Evolutionary conservation across 2,888 invertebrate species (phyloP), one percentile per base, ranked within the genome.

Genomic region (Cistogaster globosa): DNA sequence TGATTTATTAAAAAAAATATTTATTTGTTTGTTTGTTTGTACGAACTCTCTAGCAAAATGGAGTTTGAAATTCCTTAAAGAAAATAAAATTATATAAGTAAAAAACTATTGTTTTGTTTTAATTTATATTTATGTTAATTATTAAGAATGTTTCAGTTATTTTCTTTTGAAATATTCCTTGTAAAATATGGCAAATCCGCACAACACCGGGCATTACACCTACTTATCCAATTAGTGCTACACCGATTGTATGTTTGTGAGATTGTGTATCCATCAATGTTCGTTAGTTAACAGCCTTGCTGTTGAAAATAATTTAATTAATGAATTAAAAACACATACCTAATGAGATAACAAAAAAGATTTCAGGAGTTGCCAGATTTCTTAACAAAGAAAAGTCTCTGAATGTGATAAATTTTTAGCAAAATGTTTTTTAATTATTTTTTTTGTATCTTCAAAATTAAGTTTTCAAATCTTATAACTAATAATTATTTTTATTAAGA

Each of bases 271-370:
- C 1, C 32, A 38, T 48, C 4, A 26, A 11, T 32, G 22, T 26
- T 38, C 38, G 42, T 26, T 51, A 26, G 11, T 57, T 16, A 57
- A 12, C 65, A 38, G 65, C 42, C 48, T 58, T 80, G 69, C 53
- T 71, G 74, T 53, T 75, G 20, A 67, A 71, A 82, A 76, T 69
- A 63, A 81, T 75, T 82, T 82, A 76, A 76, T 82, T 82, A 82
- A 71, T 82, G 51, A 63, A 75, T 69, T 82, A 55, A 69, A 69
- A 74, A 67, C 51, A 38, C 45, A 74, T 48, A 12, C 20, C 9
- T 58, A 75, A 68, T 53, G 14, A 62, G 16, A 62, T 55, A 60
- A 11, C 6, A 48, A 14, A 48, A 72, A 51, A 62, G 16, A 26
- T 5, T 6, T n/a, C 12, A 60, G 55, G 22, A 42, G 72, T 32